phyloP scores from a whole-genome alignment of 2,797 vertebrate genomes.

The Momotus momota region DNA sequence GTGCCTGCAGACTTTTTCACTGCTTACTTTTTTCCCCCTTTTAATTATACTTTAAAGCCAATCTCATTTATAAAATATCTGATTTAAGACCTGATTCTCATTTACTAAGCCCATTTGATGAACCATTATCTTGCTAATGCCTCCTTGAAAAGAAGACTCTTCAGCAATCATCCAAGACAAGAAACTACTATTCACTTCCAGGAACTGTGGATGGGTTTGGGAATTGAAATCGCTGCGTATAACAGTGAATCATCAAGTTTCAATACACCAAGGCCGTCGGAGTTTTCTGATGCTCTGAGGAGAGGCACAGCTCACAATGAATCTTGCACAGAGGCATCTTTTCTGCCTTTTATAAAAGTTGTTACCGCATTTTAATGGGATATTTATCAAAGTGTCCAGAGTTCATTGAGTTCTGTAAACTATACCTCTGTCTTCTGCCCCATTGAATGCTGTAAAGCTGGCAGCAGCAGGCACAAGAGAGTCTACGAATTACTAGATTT shows the following conservation, averaged over 20 bases:
- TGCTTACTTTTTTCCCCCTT: neutral
- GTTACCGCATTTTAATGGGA: neutral
- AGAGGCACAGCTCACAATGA: neutral
- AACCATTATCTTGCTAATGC: neutral
- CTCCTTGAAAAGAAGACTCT: constrained; percentile 8
- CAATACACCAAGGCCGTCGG: neutral
- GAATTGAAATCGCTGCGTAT: neutral
- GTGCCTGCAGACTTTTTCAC: neutral
- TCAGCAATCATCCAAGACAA: neutral
- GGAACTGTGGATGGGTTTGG: neutral
- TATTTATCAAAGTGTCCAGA: constrained; percentile 3
- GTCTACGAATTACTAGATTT: neutral
- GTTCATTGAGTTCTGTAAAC: neutral
- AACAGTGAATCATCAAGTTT: constrained; percentile 40
- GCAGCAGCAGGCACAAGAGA: neutral
- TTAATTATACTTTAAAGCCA: neutral
- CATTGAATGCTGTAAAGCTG: neutral
- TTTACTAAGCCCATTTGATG: neutral
- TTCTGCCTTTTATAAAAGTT: neutral
- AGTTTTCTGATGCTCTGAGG: neutral
- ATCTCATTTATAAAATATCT: neutral
- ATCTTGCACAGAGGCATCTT: neutral
- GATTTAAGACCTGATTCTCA: neutral
- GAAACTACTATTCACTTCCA: constrained; percentile 1
- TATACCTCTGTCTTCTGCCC: neutral